Evolutionary conservation across 1,140 invertebrate species (phyloP), one percentile per base, ranked within the genome.

Genomic region (Vollenhovia emeryi): DNA sequence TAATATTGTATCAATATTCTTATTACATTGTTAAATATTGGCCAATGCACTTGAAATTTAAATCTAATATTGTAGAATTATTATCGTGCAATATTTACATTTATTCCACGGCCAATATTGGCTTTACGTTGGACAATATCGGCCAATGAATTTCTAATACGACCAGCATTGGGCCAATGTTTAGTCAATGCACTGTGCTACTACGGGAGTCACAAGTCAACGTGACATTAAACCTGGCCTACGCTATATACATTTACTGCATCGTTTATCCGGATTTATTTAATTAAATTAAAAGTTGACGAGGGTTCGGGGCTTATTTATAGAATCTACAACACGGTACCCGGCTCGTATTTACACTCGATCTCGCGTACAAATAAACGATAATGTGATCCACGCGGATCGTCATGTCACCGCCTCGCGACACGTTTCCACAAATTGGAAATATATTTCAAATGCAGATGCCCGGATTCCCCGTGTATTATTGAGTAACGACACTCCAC

Each of bases 311-410:
- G 8, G 43, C n/a, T 60, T 74, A 57, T 36, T 74, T 33, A 8
- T 48, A 15, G 2, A 8, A 52, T 33, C 11, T 50, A 9, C 13
- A 8, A 50, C 9, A 48, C 0, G 13, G 21, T 15, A 3, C 33
- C 64, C 43, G 43, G 43, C 13, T 9, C 24, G n/a, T 24, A 7
- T 36, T 36, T 64, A 66, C 15, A 66, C 50, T 68, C 13, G 43
- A 78, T 52, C 24, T 36, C 30, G 5, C n/a, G n/a, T 36, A 33
- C 27, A 48, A 64, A 64, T 24, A 62, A 11, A 33, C 11, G 15
- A 2, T 36, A 66, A 78, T 86, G n/a, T n/a, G 79, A 87, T 68
- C 50, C 24, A 27, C 30, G 40, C 11, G 13, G 24, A n/a, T 62
- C n/a, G 18, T 60, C 9, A 8, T 13, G 9, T 48, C 21, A 11